A percentile compares a stretch with the other conserved stretches of the same genome.
These are phyloP conservation scores for Mormyrus lacerda DNA, from an alignment of 2,113 vertebrate species.

Conservation along the genomic window DNA sequence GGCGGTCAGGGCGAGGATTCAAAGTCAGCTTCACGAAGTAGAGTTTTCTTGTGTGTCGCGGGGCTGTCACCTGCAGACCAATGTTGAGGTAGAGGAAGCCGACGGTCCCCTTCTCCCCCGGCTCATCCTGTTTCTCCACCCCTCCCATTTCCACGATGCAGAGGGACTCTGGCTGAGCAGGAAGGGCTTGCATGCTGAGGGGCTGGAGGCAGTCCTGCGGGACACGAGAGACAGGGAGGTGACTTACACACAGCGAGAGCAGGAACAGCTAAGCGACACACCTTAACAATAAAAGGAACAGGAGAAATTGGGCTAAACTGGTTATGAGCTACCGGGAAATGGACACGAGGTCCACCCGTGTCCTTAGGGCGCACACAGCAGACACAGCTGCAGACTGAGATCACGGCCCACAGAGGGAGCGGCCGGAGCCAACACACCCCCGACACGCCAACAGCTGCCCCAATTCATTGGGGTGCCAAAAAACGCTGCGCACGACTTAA, in stretches of 20 bases:
- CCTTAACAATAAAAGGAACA: background rate
- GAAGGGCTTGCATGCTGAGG: slow-evolving; percentile 94
- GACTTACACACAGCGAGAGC: background rate
- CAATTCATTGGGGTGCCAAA: background rate
- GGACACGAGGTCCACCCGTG: background rate
- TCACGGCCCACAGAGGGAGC: background rate
- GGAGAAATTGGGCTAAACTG: background rate
- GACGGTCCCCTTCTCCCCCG: slow-evolving; percentile 88
- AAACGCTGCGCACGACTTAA: background rate
- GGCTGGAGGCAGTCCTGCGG: slow-evolving; percentile 89
- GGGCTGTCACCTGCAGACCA: slow-evolving; percentile 76
- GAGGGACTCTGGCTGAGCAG: slow-evolving; percentile 88
- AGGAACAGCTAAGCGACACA: background rate
- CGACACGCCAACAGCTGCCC: background rate
- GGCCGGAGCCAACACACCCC: too few relatives aligned
- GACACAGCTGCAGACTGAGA: background rate
- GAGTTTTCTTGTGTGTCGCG: background rate
- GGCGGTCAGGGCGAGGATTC: background rate
- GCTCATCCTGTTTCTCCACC: slow-evolving; percentile 91
- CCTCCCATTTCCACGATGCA: slow-evolving; percentile 99
- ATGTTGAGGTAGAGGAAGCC: slow-evolving; percentile 97
- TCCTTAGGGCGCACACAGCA: background rate
- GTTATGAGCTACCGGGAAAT: background rate
- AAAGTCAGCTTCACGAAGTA: background rate
- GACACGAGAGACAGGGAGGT: background rate